Base-by-base conservation (phyloP, 2,888 invertebrate genomes). In the Drosophila flavopinicola region DNA sequence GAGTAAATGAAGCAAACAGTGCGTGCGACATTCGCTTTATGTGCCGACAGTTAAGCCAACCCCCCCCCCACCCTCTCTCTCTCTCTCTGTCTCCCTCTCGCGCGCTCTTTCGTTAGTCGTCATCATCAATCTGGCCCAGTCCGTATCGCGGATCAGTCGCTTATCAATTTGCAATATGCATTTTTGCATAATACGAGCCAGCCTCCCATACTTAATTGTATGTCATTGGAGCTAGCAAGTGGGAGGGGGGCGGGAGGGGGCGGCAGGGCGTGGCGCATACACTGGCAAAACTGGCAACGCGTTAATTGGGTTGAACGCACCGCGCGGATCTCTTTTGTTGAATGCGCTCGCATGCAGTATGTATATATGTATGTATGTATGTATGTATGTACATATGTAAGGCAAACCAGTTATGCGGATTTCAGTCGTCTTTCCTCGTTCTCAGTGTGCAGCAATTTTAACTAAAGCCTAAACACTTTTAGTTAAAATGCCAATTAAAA, bases 401-500 rank as follows among this genome's bases (percentile, higher is more conserved):
- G n/a, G 38, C 54, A 74, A 78, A 78, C 83, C 79, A 67, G 78
- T 78, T 85, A 57, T 44, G 33, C 29, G 35, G 37, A 32, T 67
- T 57, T 63, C 52, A 41, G 69, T 52, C 38, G 32, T 59, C 53
- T 56, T 44, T 49, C 42, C 33, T 23, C 23, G 44, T 33, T 44
- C 52, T 69, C 59, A 37, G 41, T 30, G 44, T 33, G 37, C 59
- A 67, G 44, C 89, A 88, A 89, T 89, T 89, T 89, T 89, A 88
- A 86, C 88, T 88, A 88, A 88, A 89, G 89, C 88, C 89, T 89
- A 89, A 89, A 89, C 89, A 89, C 89, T 89, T 89, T 89, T 88
- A 88, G 89, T 89, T 89, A 88, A 89, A 89, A 89, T 89, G 89
- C 89, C 89, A 89, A 89, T 89, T 89, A 89, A 89, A 89, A 89